These are phyloP conservation scores for Pseudobourletiella spinata DNA, from an alignment of 1,140 invertebrate genomes.

Conservation along the genomic window DNA sequence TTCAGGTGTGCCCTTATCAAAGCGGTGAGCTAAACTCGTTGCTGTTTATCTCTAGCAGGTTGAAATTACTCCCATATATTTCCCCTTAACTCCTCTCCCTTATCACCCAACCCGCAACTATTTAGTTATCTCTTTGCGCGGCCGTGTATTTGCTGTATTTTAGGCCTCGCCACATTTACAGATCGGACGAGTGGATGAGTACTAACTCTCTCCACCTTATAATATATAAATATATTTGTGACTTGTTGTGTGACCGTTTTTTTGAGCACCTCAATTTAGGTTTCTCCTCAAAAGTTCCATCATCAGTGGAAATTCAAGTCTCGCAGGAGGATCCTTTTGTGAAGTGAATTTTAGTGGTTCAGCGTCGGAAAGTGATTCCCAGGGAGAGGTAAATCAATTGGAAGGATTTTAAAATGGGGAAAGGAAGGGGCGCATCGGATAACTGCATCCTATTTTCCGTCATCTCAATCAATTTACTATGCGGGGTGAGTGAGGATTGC, in stretches of 20 bases:
- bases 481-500: constrained; percentile 20
- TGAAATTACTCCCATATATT: not conserved
- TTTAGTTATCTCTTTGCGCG: not conserved
- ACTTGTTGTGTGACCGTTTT: not conserved
- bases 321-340: not conserved
- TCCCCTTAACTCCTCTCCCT: not conserved
- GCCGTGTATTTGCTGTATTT: no score
- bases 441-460: constrained; percentile 23
- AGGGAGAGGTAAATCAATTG: no score
- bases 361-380: no score
- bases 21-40: not conserved
- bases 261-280: no score
- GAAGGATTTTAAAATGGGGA: constrained; percentile 13
- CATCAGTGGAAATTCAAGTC: not conserved
- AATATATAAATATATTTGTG: not conserved
- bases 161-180: no score
- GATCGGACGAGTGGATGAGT: no score
- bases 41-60: not conserved
- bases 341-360: not conserved
- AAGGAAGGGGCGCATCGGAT: constrained; percentile 11
- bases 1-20: not conserved
- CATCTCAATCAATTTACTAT: constrained; percentile 19
- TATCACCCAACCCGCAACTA: not conserved
- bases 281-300: not conserved
- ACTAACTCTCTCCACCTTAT: not conserved